phyloP scores from a whole-genome alignment of 2,113 vertebrate species.

The Patagioenas fasciata region DNA sequence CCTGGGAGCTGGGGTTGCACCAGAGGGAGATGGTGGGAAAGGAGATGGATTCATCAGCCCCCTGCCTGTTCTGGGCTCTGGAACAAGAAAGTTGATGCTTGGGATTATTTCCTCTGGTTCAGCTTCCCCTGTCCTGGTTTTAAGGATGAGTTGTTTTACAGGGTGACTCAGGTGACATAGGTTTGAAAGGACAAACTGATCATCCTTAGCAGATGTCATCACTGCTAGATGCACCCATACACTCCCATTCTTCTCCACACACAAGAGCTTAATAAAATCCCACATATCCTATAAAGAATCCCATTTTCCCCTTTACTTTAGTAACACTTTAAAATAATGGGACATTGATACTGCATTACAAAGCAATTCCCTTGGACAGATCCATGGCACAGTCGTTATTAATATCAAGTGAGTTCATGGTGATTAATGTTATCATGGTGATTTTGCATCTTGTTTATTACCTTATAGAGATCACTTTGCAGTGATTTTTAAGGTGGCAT shows the following conservation, averaged over 20 bases:
- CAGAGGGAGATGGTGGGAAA: not conserved
- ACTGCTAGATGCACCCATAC: not conserved
- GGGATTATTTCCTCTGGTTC: not conserved
- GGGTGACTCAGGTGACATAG: not conserved
- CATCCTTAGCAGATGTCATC: not conserved
- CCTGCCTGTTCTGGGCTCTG: not conserved
- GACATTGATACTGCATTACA: constrained; percentile 25
- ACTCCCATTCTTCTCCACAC: not conserved
- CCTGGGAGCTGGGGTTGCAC: not conserved
- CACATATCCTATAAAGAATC: not conserved
- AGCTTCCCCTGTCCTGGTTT: not conserved
- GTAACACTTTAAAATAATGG: constrained; percentile 50
- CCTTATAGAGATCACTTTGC: constrained; percentile 63
- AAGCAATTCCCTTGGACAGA: constrained; percentile 34
- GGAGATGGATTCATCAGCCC: not conserved
- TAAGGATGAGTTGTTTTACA: not conserved
- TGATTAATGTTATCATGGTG: constrained; percentile 59
- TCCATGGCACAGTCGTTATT: not conserved
- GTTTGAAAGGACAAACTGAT: not conserved
- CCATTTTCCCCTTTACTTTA: not conserved
- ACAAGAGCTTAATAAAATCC: not conserved
- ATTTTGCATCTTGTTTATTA: constrained; percentile 73
- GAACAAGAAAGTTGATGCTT: not conserved
- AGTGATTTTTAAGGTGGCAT: constrained; percentile 55
- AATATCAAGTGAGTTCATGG: constrained; percentile 11